Evolutionary conservation across 2,888 invertebrate genomes (phyloP).

Genomic region (Himalopsyche japonica): DNA sequence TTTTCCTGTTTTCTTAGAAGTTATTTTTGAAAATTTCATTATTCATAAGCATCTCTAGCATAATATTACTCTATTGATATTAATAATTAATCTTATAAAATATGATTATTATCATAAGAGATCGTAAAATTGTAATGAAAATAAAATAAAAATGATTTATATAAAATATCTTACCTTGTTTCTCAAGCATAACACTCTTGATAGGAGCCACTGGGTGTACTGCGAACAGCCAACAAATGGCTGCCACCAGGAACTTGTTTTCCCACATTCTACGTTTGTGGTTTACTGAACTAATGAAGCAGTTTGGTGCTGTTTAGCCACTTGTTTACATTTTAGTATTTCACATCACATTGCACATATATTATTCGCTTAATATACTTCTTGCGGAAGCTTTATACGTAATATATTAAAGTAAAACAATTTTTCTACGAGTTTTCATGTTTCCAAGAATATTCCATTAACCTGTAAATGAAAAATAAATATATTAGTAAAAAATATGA

Average conservation of each 20-base stretch:
- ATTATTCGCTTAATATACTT: neutral
- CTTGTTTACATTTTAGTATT: neutral
- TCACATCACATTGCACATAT: neutral
- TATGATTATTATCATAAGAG: no score
- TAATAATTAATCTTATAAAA: no score
- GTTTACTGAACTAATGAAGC: neutral
- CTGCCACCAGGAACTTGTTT: slow-evolving; percentile 21
- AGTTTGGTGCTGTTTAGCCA: neutral
- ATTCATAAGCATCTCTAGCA: no score
- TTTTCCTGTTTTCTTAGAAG: no score
- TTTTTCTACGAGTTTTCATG: neutral
- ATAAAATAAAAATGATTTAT: no score
- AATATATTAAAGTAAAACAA: neutral
- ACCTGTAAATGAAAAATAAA: neutral
- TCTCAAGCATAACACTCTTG: slow-evolving; percentile 32
- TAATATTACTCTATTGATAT: no score
- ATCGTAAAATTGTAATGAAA: no score
- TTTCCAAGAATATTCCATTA: neutral
- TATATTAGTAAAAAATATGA: no score
- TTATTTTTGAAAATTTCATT: no score
- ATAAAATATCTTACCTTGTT: slow-evolving; percentile 25
- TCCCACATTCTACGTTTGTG: slow-evolving; percentile 15
- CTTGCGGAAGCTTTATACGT: neutral
- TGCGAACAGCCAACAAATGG: slow-evolving; percentile 29
- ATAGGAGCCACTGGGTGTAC: slow-evolving; percentile 30